Conservation (phyloP, 2,797 vertebrate genomes). For the Pelochelys cantorii region DNA sequence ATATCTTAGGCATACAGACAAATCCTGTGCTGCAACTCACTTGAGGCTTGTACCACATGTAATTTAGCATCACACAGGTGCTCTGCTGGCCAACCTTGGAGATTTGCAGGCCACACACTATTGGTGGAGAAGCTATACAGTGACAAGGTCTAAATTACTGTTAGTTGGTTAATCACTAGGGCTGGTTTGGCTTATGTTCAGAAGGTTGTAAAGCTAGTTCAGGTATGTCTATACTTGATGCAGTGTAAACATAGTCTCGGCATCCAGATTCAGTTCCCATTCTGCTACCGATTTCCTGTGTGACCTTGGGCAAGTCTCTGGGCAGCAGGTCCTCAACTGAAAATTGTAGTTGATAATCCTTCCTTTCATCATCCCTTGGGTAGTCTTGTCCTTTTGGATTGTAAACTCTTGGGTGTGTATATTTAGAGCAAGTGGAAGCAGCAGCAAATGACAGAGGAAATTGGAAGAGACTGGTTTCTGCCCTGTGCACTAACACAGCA, state of each 20-base stretch:
- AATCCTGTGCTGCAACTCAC: background rate
- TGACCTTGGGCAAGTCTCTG: background rate
- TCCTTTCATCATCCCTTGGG: conserved; percentile 60
- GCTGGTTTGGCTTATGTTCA: background rate
- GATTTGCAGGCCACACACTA: background rate
- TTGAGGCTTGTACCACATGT: background rate
- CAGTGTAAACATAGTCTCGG: background rate
- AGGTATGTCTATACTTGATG: background rate
- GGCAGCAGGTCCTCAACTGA: background rate
- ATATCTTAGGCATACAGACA: background rate
- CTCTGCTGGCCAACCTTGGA: background rate
- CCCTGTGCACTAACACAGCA: background rate
- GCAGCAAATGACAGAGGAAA: background rate
- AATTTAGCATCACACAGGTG: background rate
- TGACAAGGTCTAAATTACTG: background rate
- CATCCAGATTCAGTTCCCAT: background rate
- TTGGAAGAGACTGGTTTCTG: background rate
- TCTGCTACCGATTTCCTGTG: conserved; percentile 32
- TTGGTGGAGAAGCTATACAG: background rate
- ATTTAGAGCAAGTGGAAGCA: background rate
- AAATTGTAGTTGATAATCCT: conserved; percentile 30
- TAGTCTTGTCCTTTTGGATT: conserved; percentile 28
- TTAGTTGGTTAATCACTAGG: background rate
- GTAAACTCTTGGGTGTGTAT: background rate
- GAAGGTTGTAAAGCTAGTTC: background rate